Evolutionary conservation across 2,797 vertebrate species (phyloP).

Genomic region (Sarcophilus harrisii): DNA sequence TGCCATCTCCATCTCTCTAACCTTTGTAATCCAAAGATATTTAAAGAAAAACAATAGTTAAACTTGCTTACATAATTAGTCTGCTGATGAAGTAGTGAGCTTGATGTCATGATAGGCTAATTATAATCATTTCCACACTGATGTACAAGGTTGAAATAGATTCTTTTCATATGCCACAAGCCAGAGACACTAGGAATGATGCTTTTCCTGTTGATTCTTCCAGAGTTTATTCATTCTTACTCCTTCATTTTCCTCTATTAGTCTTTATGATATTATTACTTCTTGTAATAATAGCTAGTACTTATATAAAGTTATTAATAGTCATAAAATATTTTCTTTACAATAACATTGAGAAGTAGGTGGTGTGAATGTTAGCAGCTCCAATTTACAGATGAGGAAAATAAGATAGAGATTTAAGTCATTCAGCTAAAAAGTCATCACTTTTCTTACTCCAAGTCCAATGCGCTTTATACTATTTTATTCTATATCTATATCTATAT

Average conservation of each 20-base stretch:
- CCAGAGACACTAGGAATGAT: background rate
- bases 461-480: background rate
- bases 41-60: background rate
- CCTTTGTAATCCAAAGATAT: background rate
- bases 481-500: too few relatives aligned
- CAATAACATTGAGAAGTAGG: background rate
- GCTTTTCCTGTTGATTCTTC: background rate
- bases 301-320: background rate
- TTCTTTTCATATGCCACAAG: background rate
- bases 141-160: background rate
- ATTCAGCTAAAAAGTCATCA: background rate
- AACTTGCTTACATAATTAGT: background rate
- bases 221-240: background rate
- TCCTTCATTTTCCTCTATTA: background rate
- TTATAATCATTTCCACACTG: constrained; percentile 14
- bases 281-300: background rate
- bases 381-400: background rate
- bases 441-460: background rate
- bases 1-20: background rate
- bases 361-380: background rate
- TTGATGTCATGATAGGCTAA: background rate
- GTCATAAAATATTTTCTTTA: background rate
- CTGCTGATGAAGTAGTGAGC: background rate
- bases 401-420: background rate
- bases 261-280: background rate